Base-by-base conservation (phyloP, 2,888 invertebrate species). In the Anthrax anthrax region DNA sequence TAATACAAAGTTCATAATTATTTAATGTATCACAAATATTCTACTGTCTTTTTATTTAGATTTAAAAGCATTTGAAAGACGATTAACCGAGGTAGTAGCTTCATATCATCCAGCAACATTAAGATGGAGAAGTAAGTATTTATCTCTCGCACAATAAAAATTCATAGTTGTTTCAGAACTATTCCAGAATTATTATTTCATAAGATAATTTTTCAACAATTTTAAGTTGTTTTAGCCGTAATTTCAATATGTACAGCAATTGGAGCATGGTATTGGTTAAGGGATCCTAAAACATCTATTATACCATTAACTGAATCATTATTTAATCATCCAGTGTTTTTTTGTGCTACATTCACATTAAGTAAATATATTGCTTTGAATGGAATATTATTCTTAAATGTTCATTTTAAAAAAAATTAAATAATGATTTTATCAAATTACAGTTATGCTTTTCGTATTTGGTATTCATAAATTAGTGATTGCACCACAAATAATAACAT, bases 391-490 rank as follows among this genome's bases (percentile, higher is more conserved):
- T 27, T 8, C 23, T 27, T 27, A 4, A 23, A 23, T 6, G 4
- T 23, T 23, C 8, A 23, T 23, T 23, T 23, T 23, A 23, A 23
- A 37, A 16, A 37, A 37, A 37, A 17, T 34, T 8, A 14, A 9
- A 8, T 36, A 4, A n/a, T n/a, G n/a, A 13, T 18, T n/a, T 36
- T 37, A 47, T 37, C 16, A 43, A 39, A 39, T 34, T 19, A 18
- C 75, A 81, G 86, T 94, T 50, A 70, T 88, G 54, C 75, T 96
- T 49, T 92, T 97, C 62, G 71, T 89, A 55, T 77, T 85, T 71
- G 97, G 97, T 36, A 90, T 96, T 42, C 97, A 97, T 64, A 87
- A 92, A 65, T 77, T 92, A 63, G 95, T 97, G 13, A 91, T 97
- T 52, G 95, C 96, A 5, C 94, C 96, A 1, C 90, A 90, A 56